Base-by-base conservation (phyloP, 2,888 invertebrate genomes). In the Cheilosia soror region DNA sequence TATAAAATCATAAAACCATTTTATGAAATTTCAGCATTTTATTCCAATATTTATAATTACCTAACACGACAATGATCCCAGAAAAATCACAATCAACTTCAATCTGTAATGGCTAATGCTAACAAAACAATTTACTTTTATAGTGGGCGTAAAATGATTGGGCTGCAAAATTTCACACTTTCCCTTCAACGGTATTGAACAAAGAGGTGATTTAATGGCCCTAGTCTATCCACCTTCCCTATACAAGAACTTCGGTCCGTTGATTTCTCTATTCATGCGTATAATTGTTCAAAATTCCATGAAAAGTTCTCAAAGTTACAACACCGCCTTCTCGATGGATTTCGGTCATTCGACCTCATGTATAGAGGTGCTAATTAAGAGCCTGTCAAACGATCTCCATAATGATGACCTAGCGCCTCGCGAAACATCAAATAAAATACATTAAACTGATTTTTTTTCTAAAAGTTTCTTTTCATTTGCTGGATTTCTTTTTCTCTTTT, bases 381-480 rank as follows among this genome's bases (percentile, higher is more conserved):
- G 42, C 51, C 58, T 68, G 76, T 60, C 53, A 75, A 75, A 49
- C 75, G 47, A 75, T 65, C 65, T 65, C 57, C 57, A 57, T 57
- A 76, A 68, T 68, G 68, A 76, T 58, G 51, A 33, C 49, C 58
- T 27, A 42, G 15, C 47, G 6, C 29, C 7, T 29, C 27, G 31
- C 53, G 31, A 31, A 65, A 76, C 62, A 69, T 69, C 81, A 81
- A 81, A 69, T 81, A 81, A 69, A 76, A 51, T 63, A 69, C 75
- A 81, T 76, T 69, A 81, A 76, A 76, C 69, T 69, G 68, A 81
- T 76, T 81, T 81, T 76, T 81, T 81, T 69, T 27, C 20, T 15
- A 49, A 80, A 62, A 57, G 44, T 31, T 37, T 47, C 42, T 33
- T 13, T 13, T 31, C 27, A 20, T 9, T 15, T 37, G 9, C 1